Evolutionary conservation across 2,797 vertebrate species (phyloP).

Genomic region (Chanos chanos): DNA sequence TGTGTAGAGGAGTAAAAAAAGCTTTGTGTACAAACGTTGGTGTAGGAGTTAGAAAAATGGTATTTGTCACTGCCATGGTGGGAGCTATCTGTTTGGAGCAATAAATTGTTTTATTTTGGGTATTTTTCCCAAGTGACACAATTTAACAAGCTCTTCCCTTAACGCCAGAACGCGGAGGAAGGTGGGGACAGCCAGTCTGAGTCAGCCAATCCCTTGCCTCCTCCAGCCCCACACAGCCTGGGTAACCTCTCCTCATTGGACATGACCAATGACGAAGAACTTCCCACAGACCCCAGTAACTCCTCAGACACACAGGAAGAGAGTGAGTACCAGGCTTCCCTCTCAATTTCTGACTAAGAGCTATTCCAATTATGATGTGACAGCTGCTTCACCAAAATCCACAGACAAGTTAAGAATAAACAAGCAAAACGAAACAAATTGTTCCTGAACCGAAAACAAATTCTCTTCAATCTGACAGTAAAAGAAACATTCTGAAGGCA

Average conservation of each 20-base stretch:
- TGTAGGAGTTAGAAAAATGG: no score
- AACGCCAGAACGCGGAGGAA: constrained; percentile 74
- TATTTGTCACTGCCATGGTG: no score
- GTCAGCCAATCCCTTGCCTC: constrained; percentile 73
- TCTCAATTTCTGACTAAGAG: no score
- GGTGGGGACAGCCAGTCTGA: constrained; percentile 70
- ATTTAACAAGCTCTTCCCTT: constrained; percentile 1
- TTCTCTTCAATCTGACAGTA: neutral
- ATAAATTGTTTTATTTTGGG: neutral
- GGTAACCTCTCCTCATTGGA: constrained; percentile 78
- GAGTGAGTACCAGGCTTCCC: constrained; percentile 77
- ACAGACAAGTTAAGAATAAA: no score
- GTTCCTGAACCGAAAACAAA: no score
- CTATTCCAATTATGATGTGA: no score
- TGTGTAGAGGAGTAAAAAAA: no score
- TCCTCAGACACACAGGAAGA: constrained; percentile 87
- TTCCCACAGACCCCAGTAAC: constrained; percentile 86
- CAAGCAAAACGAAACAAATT: no score
- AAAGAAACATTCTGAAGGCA: neutral
- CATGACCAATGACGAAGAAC: constrained; percentile 80
- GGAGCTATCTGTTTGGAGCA: no score
- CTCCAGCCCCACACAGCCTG: constrained; percentile 64
- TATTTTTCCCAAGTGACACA: neutral
- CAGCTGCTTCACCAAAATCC: no score
- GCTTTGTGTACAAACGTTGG: no score